Percentiles rank a stretch among this genome's conserved stretches.
phyloP scores from a whole-genome alignment of 2,888 invertebrate species.

The Suillia variegata region DNA sequence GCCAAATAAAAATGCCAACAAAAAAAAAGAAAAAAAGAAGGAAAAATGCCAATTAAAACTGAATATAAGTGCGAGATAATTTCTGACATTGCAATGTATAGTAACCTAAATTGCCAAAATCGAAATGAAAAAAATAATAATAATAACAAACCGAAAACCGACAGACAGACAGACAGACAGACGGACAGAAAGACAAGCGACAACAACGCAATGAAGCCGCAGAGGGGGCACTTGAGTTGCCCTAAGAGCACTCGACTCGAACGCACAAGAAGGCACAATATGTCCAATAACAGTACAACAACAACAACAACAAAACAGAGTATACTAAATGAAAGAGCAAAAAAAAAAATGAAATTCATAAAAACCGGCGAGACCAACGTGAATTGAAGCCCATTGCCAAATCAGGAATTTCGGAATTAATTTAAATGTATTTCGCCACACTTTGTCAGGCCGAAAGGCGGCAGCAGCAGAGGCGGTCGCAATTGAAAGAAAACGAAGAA shows the following conservation, averaged over 20 bases:
- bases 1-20: constrained; percentile 26
- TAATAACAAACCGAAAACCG: not conserved
- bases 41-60: constrained; percentile 59
- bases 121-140: constrained; percentile 16
- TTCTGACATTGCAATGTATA: constrained; percentile 53
- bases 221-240: not conserved
- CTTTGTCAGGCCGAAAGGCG: constrained; percentile 31
- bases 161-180: constrained; percentile 13
- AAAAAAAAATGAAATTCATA: constrained; percentile 24
- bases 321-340: constrained; percentile 18
- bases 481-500: not conserved
- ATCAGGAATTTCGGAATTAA: constrained; percentile 44
- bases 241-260: not conserved
- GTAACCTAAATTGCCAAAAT: constrained; percentile 50
- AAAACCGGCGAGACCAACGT: constrained; percentile 11
- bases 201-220: constrained; percentile 14
- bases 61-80: constrained; percentile 59
- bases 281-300: constrained; percentile 4
- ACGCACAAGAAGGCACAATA: constrained; percentile 26
- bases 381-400: constrained; percentile 47
- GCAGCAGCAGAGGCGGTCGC: not conserved
- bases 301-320: constrained; percentile 30
- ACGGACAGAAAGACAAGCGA: constrained; percentile 20
- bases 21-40: constrained; percentile 5
- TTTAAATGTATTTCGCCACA: constrained; percentile 38